A percentile compares a stretch with the other conserved stretches of the same genome.
phyloP scores from a whole-genome alignment of 2,113 vertebrate genomes.

The Odontophorus gujanensis region DNA sequence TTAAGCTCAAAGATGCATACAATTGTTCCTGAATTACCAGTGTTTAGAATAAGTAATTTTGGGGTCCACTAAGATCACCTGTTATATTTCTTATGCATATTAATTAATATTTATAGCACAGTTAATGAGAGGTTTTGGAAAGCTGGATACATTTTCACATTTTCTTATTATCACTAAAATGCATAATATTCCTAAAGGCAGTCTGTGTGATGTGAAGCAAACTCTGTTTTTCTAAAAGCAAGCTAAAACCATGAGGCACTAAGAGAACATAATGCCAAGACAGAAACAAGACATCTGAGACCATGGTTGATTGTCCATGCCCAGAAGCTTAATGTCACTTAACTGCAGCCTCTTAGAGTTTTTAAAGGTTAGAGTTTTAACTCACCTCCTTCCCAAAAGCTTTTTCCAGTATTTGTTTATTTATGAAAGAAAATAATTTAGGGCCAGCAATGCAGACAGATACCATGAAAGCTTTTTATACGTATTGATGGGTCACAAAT shows the following conservation, averaged over 20 bases:
- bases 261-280: neutral
- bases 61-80: neutral
- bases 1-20: neutral
- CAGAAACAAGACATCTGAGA: neutral
- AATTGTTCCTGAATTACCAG: neutral
- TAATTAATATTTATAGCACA: neutral
- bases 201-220: neutral
- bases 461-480: neutral
- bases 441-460: neutral
- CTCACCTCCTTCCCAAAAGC: neutral
- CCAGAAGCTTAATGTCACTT: neutral
- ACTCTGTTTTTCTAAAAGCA: neutral
- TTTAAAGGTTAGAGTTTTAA: neutral
- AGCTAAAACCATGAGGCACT: neutral
- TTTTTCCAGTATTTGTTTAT: neutral
- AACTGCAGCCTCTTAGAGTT: neutral
- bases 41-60: neutral
- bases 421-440: neutral
- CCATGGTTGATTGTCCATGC: rapidly evolving
- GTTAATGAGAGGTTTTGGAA: neutral
- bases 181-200: neutral
- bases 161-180: neutral
- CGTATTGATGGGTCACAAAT: neutral
- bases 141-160: neutral
- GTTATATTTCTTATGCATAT: neutral